Evolutionary conservation across 1,140 invertebrate species (phyloP).

Genomic region (Caenorhabditis tropicalis): DNA sequence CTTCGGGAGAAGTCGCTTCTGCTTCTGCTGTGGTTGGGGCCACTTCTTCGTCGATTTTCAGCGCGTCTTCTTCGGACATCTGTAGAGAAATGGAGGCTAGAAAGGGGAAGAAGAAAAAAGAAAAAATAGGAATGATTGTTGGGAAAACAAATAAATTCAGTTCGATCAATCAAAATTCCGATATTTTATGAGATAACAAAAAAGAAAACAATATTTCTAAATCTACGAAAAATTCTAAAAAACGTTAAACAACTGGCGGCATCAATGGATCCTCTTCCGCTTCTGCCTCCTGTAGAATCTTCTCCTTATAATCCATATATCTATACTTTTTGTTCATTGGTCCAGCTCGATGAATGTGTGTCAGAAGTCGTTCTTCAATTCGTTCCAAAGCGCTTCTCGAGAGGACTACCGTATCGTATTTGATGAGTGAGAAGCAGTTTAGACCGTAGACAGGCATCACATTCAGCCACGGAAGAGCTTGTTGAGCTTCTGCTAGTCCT

Average conservation of each 20-base stretch:
- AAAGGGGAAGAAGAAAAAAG: no score
- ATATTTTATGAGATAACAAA: neutral
- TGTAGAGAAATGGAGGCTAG: no score
- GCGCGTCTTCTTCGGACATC: no score
- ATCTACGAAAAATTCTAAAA: neutral
- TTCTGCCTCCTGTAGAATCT: conserved; percentile 65
- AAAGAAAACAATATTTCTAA: neutral
- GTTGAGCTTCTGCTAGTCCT: neutral
- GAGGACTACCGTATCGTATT: conserved; percentile 90
- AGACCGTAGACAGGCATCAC: conserved; percentile 91
- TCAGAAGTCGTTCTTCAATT: conserved; percentile 86
- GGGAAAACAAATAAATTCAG: no score
- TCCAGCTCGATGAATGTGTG: conserved; percentile 79
- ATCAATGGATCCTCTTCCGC: conserved; percentile 63
- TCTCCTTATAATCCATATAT: conserved; percentile 68
- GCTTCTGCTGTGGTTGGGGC: no score
- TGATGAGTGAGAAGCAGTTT: conserved; percentile 86
- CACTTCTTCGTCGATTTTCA: neutral
- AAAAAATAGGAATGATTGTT: no score
- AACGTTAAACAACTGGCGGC: conserved; percentile 65
- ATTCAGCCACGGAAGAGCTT: conserved; percentile 81
- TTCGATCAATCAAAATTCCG: no score
- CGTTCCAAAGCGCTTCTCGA: conserved; percentile 83
- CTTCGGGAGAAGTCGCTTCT: neutral
- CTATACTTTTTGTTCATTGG: conserved; percentile 58